A percentile compares a stretch with the other conserved stretches of the same genome.
These are phyloP conservation scores for Sebastes vulpes DNA, from an alignment of 2,797 vertebrate species.

Conservation along the genomic window DNA sequence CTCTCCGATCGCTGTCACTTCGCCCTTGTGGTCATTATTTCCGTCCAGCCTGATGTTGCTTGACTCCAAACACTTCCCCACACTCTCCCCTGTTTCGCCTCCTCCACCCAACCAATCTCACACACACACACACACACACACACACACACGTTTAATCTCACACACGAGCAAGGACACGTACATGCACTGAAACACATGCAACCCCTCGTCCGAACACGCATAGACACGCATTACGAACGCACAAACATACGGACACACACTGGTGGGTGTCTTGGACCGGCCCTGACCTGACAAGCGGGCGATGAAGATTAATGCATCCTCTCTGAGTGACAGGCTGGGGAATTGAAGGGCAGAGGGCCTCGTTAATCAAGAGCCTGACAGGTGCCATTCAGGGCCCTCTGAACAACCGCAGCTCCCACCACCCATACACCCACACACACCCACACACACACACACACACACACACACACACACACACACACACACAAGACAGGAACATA, in stretches of 20 bases:
- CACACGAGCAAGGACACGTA: slow-evolving; percentile 45
- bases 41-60: slow-evolving; percentile 33
- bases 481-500: slow-evolving; percentile 38
- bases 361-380: slow-evolving; percentile 99
- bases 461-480: slow-evolving; percentile 10
- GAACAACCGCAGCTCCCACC: slow-evolving; percentile 84
- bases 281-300: slow-evolving; percentile 92
- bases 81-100: not conserved
- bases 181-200: slow-evolving; percentile 42
- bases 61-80: not conserved
- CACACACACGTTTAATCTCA: slow-evolving; percentile 34
- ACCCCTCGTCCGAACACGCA: slow-evolving; percentile 15
- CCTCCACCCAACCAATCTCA: slow-evolving; percentile 34
- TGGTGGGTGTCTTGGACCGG: slow-evolving; percentile 70
- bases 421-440: not conserved
- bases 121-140: not conserved
- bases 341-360: slow-evolving; percentile 95
- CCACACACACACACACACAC: slow-evolving; percentile 11
- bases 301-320: slow-evolving; percentile 99
- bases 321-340: slow-evolving; percentile 97
- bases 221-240: slow-evolving; percentile 43
- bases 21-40: slow-evolving; percentile 27
- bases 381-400: slow-evolving; percentile 95
- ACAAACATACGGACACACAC: slow-evolving; percentile 56
- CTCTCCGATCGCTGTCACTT: slow-evolving; percentile 14